phyloP scores from a whole-genome alignment of 2,797 vertebrate species.

The Arrhamphus sclerolepis region DNA sequence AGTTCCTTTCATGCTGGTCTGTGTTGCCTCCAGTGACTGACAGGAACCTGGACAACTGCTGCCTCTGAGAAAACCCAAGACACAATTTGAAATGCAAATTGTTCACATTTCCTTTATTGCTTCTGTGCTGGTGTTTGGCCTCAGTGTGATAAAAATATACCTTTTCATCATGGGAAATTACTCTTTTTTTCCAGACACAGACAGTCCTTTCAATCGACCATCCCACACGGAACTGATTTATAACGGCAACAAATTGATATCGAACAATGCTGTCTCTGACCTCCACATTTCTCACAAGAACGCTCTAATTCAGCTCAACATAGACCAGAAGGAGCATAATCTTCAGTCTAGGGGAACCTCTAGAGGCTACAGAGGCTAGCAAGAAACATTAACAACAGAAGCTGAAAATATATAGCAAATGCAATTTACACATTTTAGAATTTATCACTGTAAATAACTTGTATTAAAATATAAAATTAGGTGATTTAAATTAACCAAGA shows the following conservation, averaged over 20 bases:
- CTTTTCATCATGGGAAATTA: constrained; percentile 6
- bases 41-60: constrained; percentile 28
- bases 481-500: too few species aligned
- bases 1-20: constrained; percentile 32
- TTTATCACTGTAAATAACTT: too few species aligned
- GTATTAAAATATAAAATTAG: too few species aligned
- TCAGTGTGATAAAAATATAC: constrained; percentile 9
- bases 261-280: constrained; percentile 8
- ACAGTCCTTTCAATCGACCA: neutral
- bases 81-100: constrained; percentile 10
- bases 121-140: constrained; percentile 10
- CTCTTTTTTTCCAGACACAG: constrained; percentile 10
- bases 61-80: constrained; percentile 13
- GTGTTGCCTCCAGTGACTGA: constrained; percentile 27
- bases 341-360: neutral
- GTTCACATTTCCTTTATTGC: constrained; percentile 1
- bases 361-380: neutral
- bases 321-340: constrained; percentile 2
- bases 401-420: too few species aligned
- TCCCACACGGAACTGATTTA: constrained; percentile 15
- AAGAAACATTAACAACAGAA: too few species aligned
- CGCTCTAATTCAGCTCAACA: constrained; percentile 4
- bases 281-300: constrained; percentile 8
- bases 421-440: too few species aligned
- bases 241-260: constrained; percentile 12